phyloP scores from a whole-genome alignment of 1,140 invertebrate genomes.

The Aphelenchoides besseyi region DNA sequence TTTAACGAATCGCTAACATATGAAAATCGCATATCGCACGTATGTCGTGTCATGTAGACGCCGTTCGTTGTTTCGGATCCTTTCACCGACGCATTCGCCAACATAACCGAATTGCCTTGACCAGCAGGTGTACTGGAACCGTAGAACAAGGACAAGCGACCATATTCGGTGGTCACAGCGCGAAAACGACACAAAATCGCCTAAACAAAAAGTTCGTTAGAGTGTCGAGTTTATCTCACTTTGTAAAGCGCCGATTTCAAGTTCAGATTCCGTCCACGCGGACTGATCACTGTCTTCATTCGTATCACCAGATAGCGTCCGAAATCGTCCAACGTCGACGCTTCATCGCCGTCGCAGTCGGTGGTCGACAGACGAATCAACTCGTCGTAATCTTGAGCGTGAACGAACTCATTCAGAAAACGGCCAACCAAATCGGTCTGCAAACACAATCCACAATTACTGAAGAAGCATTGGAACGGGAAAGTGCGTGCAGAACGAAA shows the following conservation, averaged over 20 bases:
- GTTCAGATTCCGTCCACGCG: constrained; percentile 32
- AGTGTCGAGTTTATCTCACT: background rate
- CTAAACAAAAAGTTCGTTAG: constrained; percentile 29
- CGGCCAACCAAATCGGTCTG: constrained; percentile 56
- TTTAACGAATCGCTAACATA: constrained; percentile 53
- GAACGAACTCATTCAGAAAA: constrained; percentile 45
- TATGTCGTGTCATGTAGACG: constrained; percentile 55
- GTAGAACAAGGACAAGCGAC: constrained; percentile 31
- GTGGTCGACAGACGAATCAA: constrained; percentile 25
- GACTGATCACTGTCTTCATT: constrained; percentile 54
- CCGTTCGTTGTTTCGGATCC: constrained; percentile 41
- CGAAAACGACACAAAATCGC: constrained; percentile 45
- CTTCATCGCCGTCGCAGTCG: constrained; percentile 27
- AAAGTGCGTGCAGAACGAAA: constrained; percentile 7
- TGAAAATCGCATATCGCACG: constrained; percentile 55
- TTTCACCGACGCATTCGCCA: constrained; percentile 32
- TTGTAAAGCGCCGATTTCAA: constrained; percentile 47
- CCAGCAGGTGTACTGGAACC: constrained; percentile 39
- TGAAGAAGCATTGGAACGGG: background rate
- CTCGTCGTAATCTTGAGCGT: constrained; percentile 49
- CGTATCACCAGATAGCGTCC: constrained; percentile 39
- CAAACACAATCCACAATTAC: constrained; percentile 29
- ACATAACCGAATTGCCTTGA: constrained; percentile 31
- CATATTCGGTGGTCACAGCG: constrained; percentile 27
- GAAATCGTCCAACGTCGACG: constrained; percentile 27